Conservation (phyloP, 2,113 vertebrate species). For the Bubo bubo region DNA sequence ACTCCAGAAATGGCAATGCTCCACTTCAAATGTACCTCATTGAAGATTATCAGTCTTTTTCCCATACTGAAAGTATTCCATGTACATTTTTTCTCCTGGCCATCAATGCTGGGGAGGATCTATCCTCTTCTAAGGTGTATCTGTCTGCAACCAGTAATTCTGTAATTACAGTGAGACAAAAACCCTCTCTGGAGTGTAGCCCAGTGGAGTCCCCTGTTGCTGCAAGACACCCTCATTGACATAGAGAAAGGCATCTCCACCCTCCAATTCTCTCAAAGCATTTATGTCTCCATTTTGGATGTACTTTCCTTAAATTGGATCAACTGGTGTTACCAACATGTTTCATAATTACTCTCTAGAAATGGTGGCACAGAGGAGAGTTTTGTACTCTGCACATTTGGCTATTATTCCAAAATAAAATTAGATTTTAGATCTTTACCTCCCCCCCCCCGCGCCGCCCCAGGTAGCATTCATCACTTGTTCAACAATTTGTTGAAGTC, state of each 20-base stretch:
- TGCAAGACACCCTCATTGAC: fast-evolving
- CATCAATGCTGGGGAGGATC: not conserved
- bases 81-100: not conserved
- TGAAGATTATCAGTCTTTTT: not conserved
- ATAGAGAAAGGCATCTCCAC: not conserved
- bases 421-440: not conserved
- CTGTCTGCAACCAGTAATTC: not conserved
- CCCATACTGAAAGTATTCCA: not conserved
- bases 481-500: not conserved
- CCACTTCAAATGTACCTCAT: not conserved
- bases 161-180: not conserved
- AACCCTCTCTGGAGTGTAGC: not conserved
- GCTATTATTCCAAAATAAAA: not conserved
- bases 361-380: not conserved
- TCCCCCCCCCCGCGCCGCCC: fast-evolving
- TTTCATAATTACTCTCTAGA: not conserved
- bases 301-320: not conserved
- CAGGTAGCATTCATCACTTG: not conserved
- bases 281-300: not conserved
- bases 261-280: not conserved
- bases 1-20: not conserved
- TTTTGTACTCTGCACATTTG: not conserved
- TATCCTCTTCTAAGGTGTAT: fast-evolving
- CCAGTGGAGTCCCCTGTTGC: fast-evolving
- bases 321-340: not conserved